Evolutionary conservation across 2,113 vertebrate genomes (phyloP).

Genomic region (Elephantulus edwardii): DNA sequence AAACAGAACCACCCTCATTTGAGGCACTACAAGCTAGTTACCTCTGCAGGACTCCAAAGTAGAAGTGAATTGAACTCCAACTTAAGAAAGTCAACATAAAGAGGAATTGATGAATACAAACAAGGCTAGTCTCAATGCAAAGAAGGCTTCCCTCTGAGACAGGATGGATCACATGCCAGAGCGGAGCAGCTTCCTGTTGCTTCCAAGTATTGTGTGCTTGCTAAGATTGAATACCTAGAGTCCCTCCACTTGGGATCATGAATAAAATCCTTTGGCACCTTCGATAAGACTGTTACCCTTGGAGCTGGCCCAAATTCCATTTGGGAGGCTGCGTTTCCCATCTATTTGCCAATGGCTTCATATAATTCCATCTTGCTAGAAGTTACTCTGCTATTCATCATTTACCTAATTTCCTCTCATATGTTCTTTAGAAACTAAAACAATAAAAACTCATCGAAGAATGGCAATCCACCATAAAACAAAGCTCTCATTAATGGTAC

Average conservation of each 20-base stretch:
- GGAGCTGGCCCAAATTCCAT: constrained; percentile 54
- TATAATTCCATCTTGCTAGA: constrained; percentile 50
- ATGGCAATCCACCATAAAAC: constrained; percentile 48
- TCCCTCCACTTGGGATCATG: constrained; percentile 47
- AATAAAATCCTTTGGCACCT: constrained; percentile 58
- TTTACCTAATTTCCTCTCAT: constrained; percentile 59
- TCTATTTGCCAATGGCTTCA: constrained; percentile 55
- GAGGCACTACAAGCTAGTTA: background rate
- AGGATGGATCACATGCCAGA: constrained; percentile 46
- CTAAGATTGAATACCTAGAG: constrained; percentile 39
- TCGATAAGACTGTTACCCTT: constrained; percentile 65
- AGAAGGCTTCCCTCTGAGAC: constrained; percentile 53
- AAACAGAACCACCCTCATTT: background rate
- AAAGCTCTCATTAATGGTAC: background rate
- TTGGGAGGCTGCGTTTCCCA: constrained; percentile 33
- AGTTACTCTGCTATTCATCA: constrained; percentile 46
- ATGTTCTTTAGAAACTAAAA: constrained; percentile 58
- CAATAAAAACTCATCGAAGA: constrained; percentile 54
- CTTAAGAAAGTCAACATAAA: constrained; percentile 52
- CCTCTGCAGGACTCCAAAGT: constrained; percentile 1
- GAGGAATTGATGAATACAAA: constrained; percentile 45
- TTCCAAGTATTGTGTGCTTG: background rate
- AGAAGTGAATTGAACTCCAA: background rate
- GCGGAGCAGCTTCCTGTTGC: constrained; percentile 39
- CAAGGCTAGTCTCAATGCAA: background rate